These are phyloP conservation scores for Nasonia oneida DNA, from an alignment of 2,888 invertebrate species.

Conservation along the genomic window DNA sequence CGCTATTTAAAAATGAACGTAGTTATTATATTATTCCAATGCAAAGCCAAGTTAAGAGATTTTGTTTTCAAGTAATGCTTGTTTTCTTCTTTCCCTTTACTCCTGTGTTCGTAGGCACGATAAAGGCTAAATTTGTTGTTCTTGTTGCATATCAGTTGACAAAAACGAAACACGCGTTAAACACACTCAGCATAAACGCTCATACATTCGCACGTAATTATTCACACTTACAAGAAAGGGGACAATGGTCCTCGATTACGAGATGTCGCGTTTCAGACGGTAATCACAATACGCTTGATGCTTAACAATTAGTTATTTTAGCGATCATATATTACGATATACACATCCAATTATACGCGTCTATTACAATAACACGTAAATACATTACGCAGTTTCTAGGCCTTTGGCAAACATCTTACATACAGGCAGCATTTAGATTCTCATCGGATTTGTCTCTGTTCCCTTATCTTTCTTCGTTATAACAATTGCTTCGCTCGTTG, in stretches of 20 bases:
- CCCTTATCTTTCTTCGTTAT: slow-evolving; percentile 25
- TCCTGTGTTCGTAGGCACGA: slow-evolving; percentile 71
- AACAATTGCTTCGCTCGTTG: slow-evolving; percentile 45
- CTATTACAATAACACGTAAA: slow-evolving; percentile 37
- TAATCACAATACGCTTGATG: slow-evolving; percentile 74
- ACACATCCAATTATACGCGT: slow-evolving; percentile 48
- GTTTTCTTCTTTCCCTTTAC: slow-evolving; percentile 57
- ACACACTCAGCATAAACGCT: slow-evolving; percentile 16
- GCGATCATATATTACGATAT: slow-evolving; percentile 50
- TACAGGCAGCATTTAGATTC: slow-evolving; percentile 50
- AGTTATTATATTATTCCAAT: slow-evolving; percentile 18
- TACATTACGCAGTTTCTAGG: slow-evolving; percentile 47
- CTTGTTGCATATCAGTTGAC: slow-evolving; percentile 69
- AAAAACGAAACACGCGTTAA: slow-evolving; percentile 66
- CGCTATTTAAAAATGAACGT: slow-evolving; percentile 33
- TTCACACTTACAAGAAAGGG: slow-evolving; percentile 40
- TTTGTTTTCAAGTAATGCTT: slow-evolving; percentile 22
- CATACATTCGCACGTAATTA: slow-evolving; percentile 35
- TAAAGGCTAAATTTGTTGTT: slow-evolving; percentile 69
- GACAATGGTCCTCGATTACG: slow-evolving; percentile 60
- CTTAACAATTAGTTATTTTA: slow-evolving; percentile 65
- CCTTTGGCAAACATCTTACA: slow-evolving; percentile 56
- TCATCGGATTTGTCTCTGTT: slow-evolving; percentile 58
- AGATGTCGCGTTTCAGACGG: slow-evolving; percentile 63
- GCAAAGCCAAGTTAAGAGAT: slow-evolving; percentile 37